phyloP scores from a whole-genome alignment of 2,113 vertebrate genomes.

The Sminthopsis crassicaudata region DNA sequence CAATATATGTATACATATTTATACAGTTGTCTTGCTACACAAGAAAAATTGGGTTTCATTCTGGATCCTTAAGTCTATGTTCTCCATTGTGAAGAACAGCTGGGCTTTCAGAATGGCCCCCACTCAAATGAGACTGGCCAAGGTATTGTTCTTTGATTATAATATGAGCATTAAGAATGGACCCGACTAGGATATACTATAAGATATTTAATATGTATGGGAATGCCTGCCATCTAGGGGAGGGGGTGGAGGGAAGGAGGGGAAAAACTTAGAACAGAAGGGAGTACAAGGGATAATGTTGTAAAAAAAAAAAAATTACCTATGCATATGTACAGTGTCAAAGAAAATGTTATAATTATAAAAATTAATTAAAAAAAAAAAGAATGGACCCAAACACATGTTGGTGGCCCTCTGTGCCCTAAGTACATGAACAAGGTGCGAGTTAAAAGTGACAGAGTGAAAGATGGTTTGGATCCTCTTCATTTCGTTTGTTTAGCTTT shows the following conservation, averaged over 20 bases:
- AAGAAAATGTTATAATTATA: no score
- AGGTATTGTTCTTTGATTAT: neutral
- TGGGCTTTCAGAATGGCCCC: neutral
- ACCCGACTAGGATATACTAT: no score
- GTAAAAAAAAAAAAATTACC: no score
- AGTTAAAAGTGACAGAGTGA: conserved; percentile 87
- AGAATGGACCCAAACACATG: conserved; percentile 83
- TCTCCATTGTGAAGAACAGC: neutral
- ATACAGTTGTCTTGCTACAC: no score
- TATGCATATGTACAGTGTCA: no score
- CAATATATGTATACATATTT: no score
- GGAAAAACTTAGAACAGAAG: no score
- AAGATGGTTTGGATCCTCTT: conserved; percentile 89
- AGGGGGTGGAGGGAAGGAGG: no score
- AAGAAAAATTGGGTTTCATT: neutral
- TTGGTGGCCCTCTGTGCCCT: conserved; percentile 96
- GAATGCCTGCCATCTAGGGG: no score
- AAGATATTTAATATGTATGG: no score
- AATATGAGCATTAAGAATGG: neutral
- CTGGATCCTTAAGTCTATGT: neutral
- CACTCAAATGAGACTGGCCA: neutral
- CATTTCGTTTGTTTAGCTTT: conserved; percentile 91
- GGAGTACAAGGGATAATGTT: no score
- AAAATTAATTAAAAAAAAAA: no score
- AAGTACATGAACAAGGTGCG: conserved; percentile 84